Conservation (phyloP, 2,888 invertebrate genomes). For the Chydorus sphaericus region DNA sequence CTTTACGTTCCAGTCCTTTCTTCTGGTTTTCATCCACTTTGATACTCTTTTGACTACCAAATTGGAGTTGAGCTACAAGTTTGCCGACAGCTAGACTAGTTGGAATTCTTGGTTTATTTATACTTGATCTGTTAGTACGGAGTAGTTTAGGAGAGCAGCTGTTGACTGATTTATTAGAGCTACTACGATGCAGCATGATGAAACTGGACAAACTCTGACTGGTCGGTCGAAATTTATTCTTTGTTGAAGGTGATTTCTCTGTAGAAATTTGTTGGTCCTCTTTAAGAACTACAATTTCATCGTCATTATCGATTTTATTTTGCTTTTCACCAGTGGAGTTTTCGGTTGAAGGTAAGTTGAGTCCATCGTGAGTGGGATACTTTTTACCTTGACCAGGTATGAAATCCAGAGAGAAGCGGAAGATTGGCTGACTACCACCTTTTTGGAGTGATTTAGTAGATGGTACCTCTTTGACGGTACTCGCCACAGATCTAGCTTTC, state of each 20-base stretch:
- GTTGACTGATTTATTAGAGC: background rate
- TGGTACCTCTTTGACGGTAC: background rate
- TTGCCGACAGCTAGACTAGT: slow-evolving; percentile 1
- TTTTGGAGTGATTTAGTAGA: background rate
- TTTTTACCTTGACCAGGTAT: slow-evolving; percentile 9
- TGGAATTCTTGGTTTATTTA: background rate
- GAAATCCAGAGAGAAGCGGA: slow-evolving; percentile 1
- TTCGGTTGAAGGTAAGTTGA: background rate
- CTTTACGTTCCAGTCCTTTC: too few species aligned
- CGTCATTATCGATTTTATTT: too few species aligned
- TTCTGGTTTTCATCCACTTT: too few species aligned
- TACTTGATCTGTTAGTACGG: background rate
- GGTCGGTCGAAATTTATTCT: background rate
- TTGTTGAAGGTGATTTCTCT: too few species aligned
- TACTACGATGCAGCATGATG: background rate
- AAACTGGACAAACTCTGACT: slow-evolving; percentile 5
- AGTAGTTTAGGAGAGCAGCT: background rate
- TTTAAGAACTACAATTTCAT: too few species aligned
- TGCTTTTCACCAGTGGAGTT: too few species aligned
- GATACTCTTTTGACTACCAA: background rate
- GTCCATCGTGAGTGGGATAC: background rate
- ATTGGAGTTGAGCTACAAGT: background rate
- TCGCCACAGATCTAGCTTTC: background rate
- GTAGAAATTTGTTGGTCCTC: too few species aligned
- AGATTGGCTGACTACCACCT: background rate